Percentiles rank a stretch among this genome's conserved stretches.
These are phyloP conservation scores for Microtus oregoni DNA, from an alignment of 2,113 vertebrate genomes.

Conservation along the genomic window DNA sequence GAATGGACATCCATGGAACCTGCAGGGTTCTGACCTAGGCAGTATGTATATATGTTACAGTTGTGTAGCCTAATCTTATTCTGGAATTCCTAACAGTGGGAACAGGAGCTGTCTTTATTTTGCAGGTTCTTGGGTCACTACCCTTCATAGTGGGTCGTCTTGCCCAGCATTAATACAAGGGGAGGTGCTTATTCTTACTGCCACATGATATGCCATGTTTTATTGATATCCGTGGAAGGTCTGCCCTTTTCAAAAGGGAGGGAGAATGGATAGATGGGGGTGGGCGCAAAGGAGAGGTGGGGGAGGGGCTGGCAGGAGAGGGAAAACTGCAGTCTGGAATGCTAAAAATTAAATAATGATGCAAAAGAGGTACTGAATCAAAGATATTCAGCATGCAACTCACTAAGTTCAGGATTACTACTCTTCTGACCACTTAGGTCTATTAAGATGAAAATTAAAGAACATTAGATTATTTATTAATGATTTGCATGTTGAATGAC, in stretches of 20 bases:
- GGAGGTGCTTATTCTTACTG: neutral
- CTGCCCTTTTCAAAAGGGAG: neutral
- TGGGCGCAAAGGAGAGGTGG: neutral
- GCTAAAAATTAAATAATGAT: neutral
- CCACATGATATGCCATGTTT: neutral
- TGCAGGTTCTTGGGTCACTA: neutral
- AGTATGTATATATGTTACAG: neutral
- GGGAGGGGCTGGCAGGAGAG: neutral
- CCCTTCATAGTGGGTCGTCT: neutral
- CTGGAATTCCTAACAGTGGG: neutral
- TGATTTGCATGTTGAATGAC: conserved; percentile 66
- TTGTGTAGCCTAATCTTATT: neutral
- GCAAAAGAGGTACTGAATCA: conserved; percentile 67
- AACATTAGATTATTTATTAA: conserved; percentile 70
- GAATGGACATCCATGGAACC: neutral
- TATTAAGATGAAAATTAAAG: conserved; percentile 63
- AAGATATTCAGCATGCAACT: conserved; percentile 54
- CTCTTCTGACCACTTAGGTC: conserved; percentile 36
- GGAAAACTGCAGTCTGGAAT: neutral
- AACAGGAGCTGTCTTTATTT: neutral
- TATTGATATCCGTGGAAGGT: neutral
- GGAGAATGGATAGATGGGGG: neutral
- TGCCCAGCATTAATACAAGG: neutral
- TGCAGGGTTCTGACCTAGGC: neutral
- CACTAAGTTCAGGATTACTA: conserved; percentile 66